Conservation (phyloP, 2,797 vertebrate species). For the Poliocrania exsul region DNA sequence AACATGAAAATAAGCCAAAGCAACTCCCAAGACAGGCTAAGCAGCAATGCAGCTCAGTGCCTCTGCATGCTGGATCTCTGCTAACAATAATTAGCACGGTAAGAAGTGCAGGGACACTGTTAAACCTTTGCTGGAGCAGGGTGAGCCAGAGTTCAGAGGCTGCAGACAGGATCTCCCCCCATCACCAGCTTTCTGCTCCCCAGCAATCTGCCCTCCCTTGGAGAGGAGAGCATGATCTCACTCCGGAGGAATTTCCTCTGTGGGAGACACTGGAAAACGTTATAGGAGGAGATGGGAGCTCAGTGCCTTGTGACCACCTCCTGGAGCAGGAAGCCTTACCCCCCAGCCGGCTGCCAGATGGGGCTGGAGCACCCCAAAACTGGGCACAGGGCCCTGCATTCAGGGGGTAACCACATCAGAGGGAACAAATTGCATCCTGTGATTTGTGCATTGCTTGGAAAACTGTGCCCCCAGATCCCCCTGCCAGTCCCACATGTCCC, state of each 20-base stretch:
- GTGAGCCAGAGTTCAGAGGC: neutral
- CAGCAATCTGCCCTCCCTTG: neutral
- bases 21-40: neutral
- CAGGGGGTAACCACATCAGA: rapidly evolving
- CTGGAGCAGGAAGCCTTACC: neutral
- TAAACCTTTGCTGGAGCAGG: neutral
- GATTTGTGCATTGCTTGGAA: neutral
- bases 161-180: neutral
- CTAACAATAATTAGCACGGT: rapidly evolving
- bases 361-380: neutral
- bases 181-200: neutral
- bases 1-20: neutral
- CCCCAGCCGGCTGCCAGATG: neutral
- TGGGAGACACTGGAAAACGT: neutral
- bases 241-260: conserved; percentile 15
- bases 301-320: neutral
- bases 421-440: rapidly evolving
- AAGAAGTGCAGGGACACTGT: neutral
- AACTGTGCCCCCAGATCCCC: neutral
- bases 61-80: neutral
- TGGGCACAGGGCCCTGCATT: neutral
- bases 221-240: neutral
- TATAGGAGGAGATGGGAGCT: neutral
- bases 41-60: neutral
- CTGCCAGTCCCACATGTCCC: rapidly evolving